Evolutionary conservation across 1,140 invertebrate genomes (phyloP), one percentile per base, ranked within the genome.

Genomic region (Temnothorax nylanderi): DNA sequence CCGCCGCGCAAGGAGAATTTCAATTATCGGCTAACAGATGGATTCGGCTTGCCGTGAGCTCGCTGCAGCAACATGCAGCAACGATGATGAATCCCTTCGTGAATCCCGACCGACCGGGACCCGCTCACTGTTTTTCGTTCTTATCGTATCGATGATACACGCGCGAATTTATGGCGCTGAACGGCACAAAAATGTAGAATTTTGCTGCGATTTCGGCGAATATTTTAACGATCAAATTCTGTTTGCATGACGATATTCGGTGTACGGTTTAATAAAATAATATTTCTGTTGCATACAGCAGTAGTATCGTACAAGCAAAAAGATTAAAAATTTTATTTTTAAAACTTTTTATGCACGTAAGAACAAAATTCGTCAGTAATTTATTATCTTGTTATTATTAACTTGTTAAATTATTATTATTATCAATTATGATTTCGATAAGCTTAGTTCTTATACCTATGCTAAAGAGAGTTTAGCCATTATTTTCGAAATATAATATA

Each of bases 1-100:
- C 41, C 51, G 65, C 11, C 37, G 80, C 67, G 67, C 80, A 60
- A 84, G 69, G 69, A 84, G 80, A 84, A 84, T 84, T 84, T 84
- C 80, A 84, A 84, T 84, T 84, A 84, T 84, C 80, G 80, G 54
- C n/a, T 74, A 72, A 54, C 80, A 84, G 69, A 84, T 84, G 54
- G 67, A 84, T 74, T 84, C 80, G 69, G 80, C 54, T 84, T 47
- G 47, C 41, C 47, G 58, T 60, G 41, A 32, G 11, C 26, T 82
- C 44, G 76, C 34, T 44, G 78, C 49, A n/a, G 78, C 78, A 72
- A 13, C 67, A 47, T 26, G 41, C 26, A 26, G 26, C 26, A 26
- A 26, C 41, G 41, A 84, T 84, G 69, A 84, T 74, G 69, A 74
- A 84, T 84, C 80, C 54, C 80, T 60, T n/a, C 64, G 49, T 37